Evolutionary conservation across 2,113 vertebrate species (phyloP).

Genomic region (Antechinus stuartii): DNA sequence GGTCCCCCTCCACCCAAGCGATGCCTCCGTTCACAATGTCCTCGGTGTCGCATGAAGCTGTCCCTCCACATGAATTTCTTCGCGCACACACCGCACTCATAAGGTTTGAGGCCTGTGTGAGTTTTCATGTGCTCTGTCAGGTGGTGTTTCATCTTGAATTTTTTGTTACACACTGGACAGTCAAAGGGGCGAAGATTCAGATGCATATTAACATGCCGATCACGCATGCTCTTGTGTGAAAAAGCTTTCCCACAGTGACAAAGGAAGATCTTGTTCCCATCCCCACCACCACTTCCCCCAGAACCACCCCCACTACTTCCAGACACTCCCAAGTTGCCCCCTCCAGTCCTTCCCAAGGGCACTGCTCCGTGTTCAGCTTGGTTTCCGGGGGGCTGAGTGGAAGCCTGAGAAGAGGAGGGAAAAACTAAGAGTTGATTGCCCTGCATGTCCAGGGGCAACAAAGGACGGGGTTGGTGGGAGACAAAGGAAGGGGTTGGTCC

Average conservation of each 20-base stretch:
- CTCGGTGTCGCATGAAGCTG: constrained; percentile 94
- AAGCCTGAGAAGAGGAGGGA: constrained; percentile 70
- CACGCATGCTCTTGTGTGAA: constrained; percentile 95
- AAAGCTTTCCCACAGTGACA: constrained; percentile 97
- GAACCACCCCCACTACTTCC: constrained; percentile 35
- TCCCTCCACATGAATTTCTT: constrained; percentile 98
- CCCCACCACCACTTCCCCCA: constrained; percentile 51
- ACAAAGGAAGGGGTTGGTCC: constrained; percentile 58
- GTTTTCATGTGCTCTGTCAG: constrained; percentile 98
- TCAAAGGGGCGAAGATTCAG: constrained; percentile 94
- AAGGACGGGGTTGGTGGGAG: constrained; percentile 84
- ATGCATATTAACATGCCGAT: constrained; percentile 97
- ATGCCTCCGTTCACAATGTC: constrained; percentile 91
- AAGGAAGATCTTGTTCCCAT: constrained; percentile 91
- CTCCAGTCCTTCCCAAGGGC: constrained; percentile 61
- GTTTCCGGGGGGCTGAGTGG: constrained; percentile 75
- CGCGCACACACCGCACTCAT: constrained; percentile 90
- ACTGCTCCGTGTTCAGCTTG: constrained; percentile 82
- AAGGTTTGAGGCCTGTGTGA: constrained; percentile 94
- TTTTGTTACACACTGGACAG: constrained; percentile 94
- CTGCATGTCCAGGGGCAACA: constrained; percentile 92
- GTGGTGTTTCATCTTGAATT: constrained; percentile 98
- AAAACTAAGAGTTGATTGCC: constrained; percentile 91
- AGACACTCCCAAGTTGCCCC: constrained; percentile 58
- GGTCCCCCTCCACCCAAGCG: constrained; percentile 71